A percentile compares a stretch with the other conserved stretches of the same genome.
phyloP scores from a whole-genome alignment of 2,797 vertebrate genomes.

The Graptemys geographica region DNA sequence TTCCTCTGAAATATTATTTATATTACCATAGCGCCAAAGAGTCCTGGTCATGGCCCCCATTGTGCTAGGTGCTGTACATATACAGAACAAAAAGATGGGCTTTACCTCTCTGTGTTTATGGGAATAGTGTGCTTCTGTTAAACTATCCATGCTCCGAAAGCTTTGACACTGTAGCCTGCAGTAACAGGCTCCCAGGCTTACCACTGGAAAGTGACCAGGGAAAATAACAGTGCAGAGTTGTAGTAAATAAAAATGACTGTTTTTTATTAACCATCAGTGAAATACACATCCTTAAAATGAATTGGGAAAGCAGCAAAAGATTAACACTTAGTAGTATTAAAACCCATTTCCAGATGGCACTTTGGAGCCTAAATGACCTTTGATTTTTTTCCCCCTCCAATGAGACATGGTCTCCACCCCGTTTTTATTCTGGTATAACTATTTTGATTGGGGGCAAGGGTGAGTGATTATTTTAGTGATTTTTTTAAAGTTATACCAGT shows the following conservation, averaged over 20 bases:
- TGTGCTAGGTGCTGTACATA: not conserved
- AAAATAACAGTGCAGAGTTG: not conserved
- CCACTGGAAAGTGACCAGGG: not conserved
- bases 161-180: not conserved
- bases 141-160: not conserved
- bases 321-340: not conserved
- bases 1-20: not conserved
- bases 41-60: not conserved
- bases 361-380: not conserved
- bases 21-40: not conserved
- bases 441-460: not conserved
- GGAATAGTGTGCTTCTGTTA: not conserved
- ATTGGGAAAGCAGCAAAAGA: not conserved
- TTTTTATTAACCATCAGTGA: not conserved
- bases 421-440: not conserved
- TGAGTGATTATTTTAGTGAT: not conserved
- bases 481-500: not conserved
- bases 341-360: not conserved
- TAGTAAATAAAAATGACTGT: not conserved
- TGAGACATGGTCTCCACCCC: not conserved
- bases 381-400: not conserved
- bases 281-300: not conserved
- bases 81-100: not conserved
- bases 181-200: not conserved
- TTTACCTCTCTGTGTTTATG: accelerated